Conservation (phyloP, 2,113 vertebrate species). For the Anser brachyrhynchus region DNA sequence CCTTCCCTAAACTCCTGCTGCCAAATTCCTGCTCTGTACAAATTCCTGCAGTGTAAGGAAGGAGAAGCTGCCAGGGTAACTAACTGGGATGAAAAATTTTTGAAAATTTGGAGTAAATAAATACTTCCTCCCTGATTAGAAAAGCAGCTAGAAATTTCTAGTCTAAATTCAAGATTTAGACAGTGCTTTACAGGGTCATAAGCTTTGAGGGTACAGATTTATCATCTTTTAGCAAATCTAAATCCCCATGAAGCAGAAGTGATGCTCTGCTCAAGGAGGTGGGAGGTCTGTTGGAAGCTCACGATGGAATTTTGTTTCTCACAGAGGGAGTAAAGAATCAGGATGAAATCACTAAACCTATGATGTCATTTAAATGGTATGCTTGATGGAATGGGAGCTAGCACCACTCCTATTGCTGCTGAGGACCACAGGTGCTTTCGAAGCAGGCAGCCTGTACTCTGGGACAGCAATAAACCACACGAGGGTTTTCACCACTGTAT, state of each 20-base stretch:
- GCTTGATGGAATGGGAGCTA: not conserved
- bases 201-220: not conserved
- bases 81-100: not conserved
- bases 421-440: not conserved
- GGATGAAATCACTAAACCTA: not conserved
- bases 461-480: not conserved
- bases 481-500: not conserved
- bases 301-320: not conserved
- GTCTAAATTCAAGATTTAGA: not conserved
- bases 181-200: not conserved
- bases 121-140: not conserved
- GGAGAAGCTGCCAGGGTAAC: not conserved
- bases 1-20: conserved; percentile 2
- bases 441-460: not conserved
- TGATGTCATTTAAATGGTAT: not conserved
- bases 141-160: not conserved
- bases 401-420: not conserved
- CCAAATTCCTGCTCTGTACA: conserved; percentile 15
- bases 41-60: conserved; percentile 13
- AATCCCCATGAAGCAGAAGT: not conserved
- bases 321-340: not conserved
- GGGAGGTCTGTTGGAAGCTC: not conserved
- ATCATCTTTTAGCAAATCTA: not conserved
- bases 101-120: conserved; percentile 20
- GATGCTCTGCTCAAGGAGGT: not conserved